Evolutionary conservation across 2,797 vertebrate genomes (phyloP), one percentile per base, ranked within the genome.

Genomic region (Bovichtus diacanthus): DNA sequence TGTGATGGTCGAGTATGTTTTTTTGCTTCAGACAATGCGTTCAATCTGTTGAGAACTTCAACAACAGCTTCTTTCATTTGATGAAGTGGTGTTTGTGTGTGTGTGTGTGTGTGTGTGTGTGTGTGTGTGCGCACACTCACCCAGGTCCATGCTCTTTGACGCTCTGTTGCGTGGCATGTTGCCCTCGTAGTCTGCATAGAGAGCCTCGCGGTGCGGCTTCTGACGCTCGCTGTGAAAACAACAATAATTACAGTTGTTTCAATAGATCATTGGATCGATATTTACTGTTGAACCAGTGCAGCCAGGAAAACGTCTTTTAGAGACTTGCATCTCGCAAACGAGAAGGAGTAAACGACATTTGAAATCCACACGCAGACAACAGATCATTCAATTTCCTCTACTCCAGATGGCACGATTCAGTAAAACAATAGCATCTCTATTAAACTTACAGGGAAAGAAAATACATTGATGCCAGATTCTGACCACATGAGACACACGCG

Each of bases 131-230:
- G 53, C 19, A 2, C n/a, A 16, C 96, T 95, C 93, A 97, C 97
- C 96, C 59, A 97, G 91, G 90, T 98, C 97, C 97, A 98, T 97
- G 95, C 97, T 97, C 90, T 97, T 98, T 27, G 97, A 98, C 43
- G 95, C 85, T 91, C 96, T 95, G 89, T 95, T 94, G 87, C 95
- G 95, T 39, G 93, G 96, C 66, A 76, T 60, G 86, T 92, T 96
- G 95, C 86, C 87, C 25, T 39, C 11, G 36, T 80, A 69, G 3
- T 58, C 21, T 4, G 74, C 55, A 78, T 80, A 59, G 60, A 63
- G 60, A 29, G 18, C 43, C 9, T 0, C 1, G 43, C 21, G 34
- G 6, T 55, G 43, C 21, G 1, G 31, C 64, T 29, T 63, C 61
- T 60, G 70, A 23, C 75, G 18, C 12, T 81, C 78, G 0, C 91